phyloP scores from a whole-genome alignment of 1,140 invertebrate genomes.

The Temnothorax curvispinosus region DNA sequence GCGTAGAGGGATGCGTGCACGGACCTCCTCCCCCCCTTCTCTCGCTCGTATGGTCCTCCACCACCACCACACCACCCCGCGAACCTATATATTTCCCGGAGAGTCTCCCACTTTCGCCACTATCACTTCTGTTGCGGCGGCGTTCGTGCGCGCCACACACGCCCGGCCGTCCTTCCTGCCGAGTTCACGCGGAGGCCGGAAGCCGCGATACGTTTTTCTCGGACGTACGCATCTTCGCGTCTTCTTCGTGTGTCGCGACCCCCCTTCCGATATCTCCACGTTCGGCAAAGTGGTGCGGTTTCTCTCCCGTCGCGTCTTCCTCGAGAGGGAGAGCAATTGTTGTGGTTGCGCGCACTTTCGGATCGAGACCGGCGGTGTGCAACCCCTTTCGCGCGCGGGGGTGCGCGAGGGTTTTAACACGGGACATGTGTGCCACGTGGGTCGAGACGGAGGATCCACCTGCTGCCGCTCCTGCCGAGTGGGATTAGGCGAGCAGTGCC shows the following conservation, averaged over 20 bases:
- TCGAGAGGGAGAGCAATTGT: not conserved
- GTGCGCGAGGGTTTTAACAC: not conserved
- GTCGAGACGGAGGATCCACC: constrained; percentile 57
- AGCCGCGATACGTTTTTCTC: not conserved
- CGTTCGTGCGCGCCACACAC: constrained; percentile 68
- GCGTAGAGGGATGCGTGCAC: constrained; percentile 61
- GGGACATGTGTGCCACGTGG: constrained; percentile 72
- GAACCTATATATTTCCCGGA: constrained; percentile 74
- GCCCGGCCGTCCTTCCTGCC: constrained; percentile 45
- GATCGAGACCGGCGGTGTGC: not conserved
- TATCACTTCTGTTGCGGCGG: constrained; percentile 75
- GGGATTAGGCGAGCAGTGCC: constrained; percentile 66
- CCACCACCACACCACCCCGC: constrained; percentile 60
- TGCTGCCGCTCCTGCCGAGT: constrained; percentile 56
- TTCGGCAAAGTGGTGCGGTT: not conserved
- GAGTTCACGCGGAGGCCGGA: constrained; percentile 52
- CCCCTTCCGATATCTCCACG: not conserved
- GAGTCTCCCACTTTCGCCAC: constrained; percentile 76
- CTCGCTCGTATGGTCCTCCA: constrained; percentile 48
- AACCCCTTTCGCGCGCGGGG: not conserved
- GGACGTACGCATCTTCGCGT: not conserved
- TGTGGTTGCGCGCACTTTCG: not conserved
- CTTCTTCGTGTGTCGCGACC: not conserved
- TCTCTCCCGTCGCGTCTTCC: not conserved
- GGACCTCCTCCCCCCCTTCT: constrained; percentile 12